A percentile compares a stretch with the other conserved stretches of the same genome.
phyloP scores from a whole-genome alignment of 2,113 vertebrate species.

The Daboia siamensis region DNA sequence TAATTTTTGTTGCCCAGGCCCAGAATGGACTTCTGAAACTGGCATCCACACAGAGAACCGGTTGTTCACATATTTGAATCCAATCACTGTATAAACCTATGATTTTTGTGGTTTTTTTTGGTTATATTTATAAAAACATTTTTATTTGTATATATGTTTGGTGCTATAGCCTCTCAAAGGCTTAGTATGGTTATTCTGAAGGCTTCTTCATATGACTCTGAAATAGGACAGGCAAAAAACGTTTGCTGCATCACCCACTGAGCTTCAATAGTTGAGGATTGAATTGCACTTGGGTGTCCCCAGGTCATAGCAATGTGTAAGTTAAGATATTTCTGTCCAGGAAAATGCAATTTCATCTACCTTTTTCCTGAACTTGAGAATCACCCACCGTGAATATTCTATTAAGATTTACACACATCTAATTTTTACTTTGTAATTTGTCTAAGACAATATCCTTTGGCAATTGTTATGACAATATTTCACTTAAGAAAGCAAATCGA shows the following conservation, averaged over 20 bases:
- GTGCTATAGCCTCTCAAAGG: neutral
- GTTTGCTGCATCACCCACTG: neutral
- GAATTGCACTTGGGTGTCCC: neutral
- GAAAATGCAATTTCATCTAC: neutral
- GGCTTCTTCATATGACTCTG: neutral
- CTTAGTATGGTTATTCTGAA: neutral
- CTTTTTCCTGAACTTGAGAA: neutral
- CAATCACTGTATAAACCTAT: neutral
- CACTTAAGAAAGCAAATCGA: slow-evolving; percentile 11
- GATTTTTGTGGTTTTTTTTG: neutral
- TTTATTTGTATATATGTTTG: neutral
- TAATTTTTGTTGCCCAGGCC: too few species aligned
- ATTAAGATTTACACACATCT: neutral
- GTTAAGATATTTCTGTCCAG: neutral
- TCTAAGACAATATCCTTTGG: neutral
- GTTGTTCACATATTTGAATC: too few species aligned
- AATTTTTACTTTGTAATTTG: neutral
- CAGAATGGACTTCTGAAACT: too few species aligned
- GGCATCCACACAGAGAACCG: too few species aligned
- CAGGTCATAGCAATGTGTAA: neutral
- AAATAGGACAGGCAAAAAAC: neutral
- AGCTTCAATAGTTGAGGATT: neutral
- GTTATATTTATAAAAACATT: neutral
- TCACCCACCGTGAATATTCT: neutral
- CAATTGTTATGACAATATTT: neutral